Conservation (phyloP, 2,113 vertebrate genomes). For the Thunnus thynnus region DNA sequence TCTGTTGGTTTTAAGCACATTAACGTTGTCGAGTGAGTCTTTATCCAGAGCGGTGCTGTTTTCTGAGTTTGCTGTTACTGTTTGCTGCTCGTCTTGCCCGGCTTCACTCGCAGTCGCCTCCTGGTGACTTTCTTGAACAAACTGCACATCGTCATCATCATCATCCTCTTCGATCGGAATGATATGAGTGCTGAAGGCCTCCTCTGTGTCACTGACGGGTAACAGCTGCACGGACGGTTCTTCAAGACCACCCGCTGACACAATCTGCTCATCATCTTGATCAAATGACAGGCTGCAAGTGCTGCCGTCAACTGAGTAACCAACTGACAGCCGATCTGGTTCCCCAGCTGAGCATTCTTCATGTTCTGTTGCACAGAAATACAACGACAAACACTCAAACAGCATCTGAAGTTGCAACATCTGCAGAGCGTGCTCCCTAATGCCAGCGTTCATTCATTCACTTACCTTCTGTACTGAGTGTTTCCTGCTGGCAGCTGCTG, state of each 20-base stretch:
- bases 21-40: slow-evolving; percentile 29
- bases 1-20: slow-evolving; percentile 15
- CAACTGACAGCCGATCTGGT: slow-evolving; percentile 10
- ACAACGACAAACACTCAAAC: slow-evolving; percentile 27
- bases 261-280: slow-evolving; percentile 36
- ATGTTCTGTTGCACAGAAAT: slow-evolving; percentile 44
- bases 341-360: slow-evolving; percentile 32
- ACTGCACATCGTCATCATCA: slow-evolving; percentile 61
- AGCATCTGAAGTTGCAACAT: slow-evolving; percentile 1
- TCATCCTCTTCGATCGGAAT: slow-evolving; percentile 75
- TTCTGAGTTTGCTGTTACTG: slow-evolving; percentile 22
- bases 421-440: not conserved
- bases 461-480: slow-evolving; percentile 45
- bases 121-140: slow-evolving; percentile 62
- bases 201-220: slow-evolving; percentile 46
- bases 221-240: slow-evolving; percentile 47
- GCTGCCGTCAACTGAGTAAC: slow-evolving; percentile 9
- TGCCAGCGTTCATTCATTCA: not conserved
- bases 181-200: slow-evolving; percentile 64
- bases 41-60: slow-evolving; percentile 6
- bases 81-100: slow-evolving; percentile 24
- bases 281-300: slow-evolving; percentile 41
- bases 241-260: slow-evolving; percentile 22
- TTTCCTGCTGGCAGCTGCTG: slow-evolving; percentile 33
- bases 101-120: slow-evolving; percentile 22